Percentiles rank a stretch among this genome's conserved stretches.
phyloP scores from a whole-genome alignment of 2,888 invertebrate species.

The Rotaria magnacalcarata region DNA sequence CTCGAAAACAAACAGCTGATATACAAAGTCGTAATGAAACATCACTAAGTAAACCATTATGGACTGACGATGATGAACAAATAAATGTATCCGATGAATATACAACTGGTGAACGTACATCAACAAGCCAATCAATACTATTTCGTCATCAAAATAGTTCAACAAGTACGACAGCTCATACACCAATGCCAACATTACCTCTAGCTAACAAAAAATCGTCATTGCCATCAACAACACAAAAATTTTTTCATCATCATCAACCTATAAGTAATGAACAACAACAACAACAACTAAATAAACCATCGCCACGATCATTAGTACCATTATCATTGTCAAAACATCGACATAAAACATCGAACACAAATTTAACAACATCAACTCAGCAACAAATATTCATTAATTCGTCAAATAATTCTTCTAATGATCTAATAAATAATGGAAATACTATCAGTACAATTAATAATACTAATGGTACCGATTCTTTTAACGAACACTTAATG shows the following conservation, averaged over 20 bases:
- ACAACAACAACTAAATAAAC: not conserved
- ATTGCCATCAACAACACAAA: not conserved
- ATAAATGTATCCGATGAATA: not conserved
- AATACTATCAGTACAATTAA: not conserved
- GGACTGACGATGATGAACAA: conserved; percentile 27
- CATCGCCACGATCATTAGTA: not conserved
- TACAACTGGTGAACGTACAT: not conserved
- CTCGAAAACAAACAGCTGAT: conserved; percentile 25
- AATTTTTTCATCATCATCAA: conserved; percentile 9
- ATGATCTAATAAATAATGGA: not conserved
- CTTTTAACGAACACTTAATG: conserved; percentile 32
- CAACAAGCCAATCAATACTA: conserved; percentile 16
- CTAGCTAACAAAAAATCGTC: not conserved
- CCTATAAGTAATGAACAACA: not conserved
- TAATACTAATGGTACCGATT: not conserved
- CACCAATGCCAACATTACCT: conserved; percentile 27
- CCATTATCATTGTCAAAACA: conserved; percentile 2
- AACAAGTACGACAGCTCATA: not conserved
- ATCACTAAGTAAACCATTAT: conserved; percentile 17
- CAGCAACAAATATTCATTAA: not conserved
- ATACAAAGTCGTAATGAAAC: conserved; percentile 22
- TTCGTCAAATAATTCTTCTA: not conserved
- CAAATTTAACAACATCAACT: not conserved
- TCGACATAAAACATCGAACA: not conserved
- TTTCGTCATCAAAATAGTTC: conserved; percentile 32